Base-by-base conservation (phyloP, 2,113 vertebrate genomes). In the Collichthys lucidus region DNA sequence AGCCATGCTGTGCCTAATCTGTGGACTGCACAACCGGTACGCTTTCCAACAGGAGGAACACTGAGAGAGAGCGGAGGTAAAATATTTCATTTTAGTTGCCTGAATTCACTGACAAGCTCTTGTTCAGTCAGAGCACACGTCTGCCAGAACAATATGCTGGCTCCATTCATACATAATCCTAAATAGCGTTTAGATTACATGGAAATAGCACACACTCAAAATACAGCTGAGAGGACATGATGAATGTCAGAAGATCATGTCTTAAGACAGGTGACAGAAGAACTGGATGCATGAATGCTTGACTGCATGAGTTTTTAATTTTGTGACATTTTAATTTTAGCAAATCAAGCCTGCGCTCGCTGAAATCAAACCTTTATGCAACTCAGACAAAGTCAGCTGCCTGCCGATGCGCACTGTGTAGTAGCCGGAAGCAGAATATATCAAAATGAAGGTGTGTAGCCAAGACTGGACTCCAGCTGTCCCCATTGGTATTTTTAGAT, bases 101-200 rank as follows among this genome's bases (percentile, higher is more conserved):
- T 56, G 19, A 73, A 60, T 72, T 69, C 59, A 77, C 55, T 66
- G 79, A 77, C 50, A 35, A 29, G 40, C n/a, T 70, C 61, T 60
- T 55, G 19, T 64, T 87, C 42, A 62, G 8, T 65, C 53, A 42
- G 22, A 64, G 52, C 64, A 56, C 12, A 12, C 26, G 42, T 53
- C 19, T 46, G 49, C 17, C 3, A 20, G 20, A 47, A 52, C 63
- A 40, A n/a, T 59, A 31, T 55, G 55, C 57, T 14, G 57, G 24
- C 17, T 53, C 6, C 56, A 53, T 63, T 40, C 29, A 35, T 16
- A 49, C 40, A 49, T 66, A 31, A 31, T 14, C 4, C n/a, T 59
- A 14, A 53, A 31, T 5, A 40, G 8, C 62, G 70, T 56, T 57
- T 60, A 31, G n/a, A 72, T 79, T 6, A 70, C 15, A 56, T 55